Percentiles rank a stretch among this genome's conserved stretches.
Conservation (phyloP, 2,888 invertebrate species). For the Apotomis betuletana region DNA sequence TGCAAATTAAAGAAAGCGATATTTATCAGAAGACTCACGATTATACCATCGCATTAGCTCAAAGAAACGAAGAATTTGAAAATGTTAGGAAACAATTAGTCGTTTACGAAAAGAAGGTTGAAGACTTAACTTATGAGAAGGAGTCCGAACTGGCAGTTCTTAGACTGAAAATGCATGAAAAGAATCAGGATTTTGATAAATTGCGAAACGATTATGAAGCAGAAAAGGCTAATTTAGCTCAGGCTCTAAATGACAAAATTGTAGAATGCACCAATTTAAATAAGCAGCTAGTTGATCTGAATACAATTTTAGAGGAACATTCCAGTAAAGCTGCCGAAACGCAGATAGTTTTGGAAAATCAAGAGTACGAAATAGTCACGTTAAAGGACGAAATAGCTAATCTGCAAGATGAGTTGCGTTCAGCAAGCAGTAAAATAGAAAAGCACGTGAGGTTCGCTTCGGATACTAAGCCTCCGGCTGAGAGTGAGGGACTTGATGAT, state of each 20-base stretch:
- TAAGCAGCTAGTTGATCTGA: constrained; percentile 80
- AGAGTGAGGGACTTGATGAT: constrained; percentile 50
- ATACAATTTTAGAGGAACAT: constrained; percentile 80
- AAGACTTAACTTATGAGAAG: constrained; percentile 80
- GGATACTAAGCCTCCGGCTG: constrained; percentile 68
- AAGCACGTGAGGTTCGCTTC: constrained; percentile 78
- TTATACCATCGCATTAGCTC: constrained; percentile 61
- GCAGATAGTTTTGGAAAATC: constrained; percentile 85
- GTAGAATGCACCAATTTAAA: constrained; percentile 78
- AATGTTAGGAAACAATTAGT: constrained; percentile 68
- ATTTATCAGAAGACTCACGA: constrained; percentile 73
- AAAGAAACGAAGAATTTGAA: constrained; percentile 75
- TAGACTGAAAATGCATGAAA: constrained; percentile 80
- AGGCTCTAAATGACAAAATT: constrained; percentile 72
- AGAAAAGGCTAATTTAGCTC: constrained; percentile 61
- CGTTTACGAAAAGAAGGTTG: constrained; percentile 73
- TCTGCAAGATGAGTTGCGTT: constrained; percentile 62
- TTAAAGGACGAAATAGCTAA: constrained; percentile 86
- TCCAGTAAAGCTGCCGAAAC: constrained; percentile 82
- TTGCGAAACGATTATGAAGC: constrained; percentile 57
- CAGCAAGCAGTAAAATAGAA: constrained; percentile 67
- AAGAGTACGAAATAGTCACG: constrained; percentile 89
- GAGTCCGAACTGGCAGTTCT: constrained; percentile 81
- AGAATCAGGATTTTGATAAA: constrained; percentile 63
- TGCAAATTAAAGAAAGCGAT: constrained; percentile 70